These are phyloP conservation scores for Coenobita brevimanus DNA, from an alignment of 1,140 invertebrate genomes.

Conservation along the genomic window DNA sequence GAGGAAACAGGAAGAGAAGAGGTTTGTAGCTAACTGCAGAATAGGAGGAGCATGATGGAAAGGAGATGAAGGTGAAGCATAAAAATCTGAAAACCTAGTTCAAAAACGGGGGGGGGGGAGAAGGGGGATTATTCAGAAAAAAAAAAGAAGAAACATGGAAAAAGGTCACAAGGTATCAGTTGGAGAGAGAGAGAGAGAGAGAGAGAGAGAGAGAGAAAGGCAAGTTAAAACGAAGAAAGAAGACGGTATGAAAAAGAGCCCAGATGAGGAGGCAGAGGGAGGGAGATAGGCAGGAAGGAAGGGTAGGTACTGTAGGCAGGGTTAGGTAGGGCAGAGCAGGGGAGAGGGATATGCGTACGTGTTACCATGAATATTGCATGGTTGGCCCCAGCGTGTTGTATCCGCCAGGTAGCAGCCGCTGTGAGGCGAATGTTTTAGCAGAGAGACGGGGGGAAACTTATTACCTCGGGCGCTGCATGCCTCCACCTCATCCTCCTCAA, in stretches of 20 bases:
- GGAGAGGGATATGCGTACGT: neutral
- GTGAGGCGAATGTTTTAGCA: conserved; percentile 36
- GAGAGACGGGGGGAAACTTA: conserved; percentile 2
- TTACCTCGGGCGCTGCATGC: neutral
- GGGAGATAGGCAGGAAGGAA: neutral
- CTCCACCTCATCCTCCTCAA: neutral
- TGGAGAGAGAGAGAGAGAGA: neutral
- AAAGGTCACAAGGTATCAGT: neutral
- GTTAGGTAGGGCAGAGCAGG: neutral
- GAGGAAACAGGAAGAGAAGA: neutral
- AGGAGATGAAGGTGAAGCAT: neutral
- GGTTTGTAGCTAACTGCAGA: neutral
- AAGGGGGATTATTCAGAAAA: no score
- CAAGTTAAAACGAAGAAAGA: neutral
- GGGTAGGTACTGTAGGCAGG: neutral
- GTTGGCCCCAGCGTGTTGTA: conserved; percentile 20
- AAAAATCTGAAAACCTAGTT: neutral
- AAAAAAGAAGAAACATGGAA: neutral
- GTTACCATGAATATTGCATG: conserved; percentile 59
- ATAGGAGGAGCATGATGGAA: neutral
- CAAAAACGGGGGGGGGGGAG: neutral
- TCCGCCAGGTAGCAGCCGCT: conserved; percentile 31
- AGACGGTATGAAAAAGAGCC: neutral
- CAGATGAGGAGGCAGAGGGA: neutral
- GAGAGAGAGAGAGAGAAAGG: conserved; percentile 11